Evolutionary conservation across 2,113 vertebrate genomes (phyloP), one percentile per base, ranked within the genome.

Genomic region (Leuciscus idus): DNA sequence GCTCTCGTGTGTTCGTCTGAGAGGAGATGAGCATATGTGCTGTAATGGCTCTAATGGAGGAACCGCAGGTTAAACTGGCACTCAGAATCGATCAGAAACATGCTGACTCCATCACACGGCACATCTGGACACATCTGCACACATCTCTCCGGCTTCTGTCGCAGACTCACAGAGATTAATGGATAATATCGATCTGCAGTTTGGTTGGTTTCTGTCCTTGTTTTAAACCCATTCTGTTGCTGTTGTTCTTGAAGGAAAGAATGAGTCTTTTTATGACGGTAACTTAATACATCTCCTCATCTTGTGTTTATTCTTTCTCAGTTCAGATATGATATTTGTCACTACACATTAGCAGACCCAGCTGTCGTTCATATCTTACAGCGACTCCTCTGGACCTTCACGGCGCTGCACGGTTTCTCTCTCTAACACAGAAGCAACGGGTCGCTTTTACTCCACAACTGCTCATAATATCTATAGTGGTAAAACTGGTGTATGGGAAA

Each of bases 51-150:
- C 33, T 33, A 33, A 33, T 90, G 87, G 86, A 89, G 89, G 85
- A 89, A 89, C 87, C 89, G 89, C 84, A 88, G 87, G 89, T 90
- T 88, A 88, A 88, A 86, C 85, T 84, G 87, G 81, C 80, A 52
- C 85, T 80, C 72, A 84, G 84, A 87, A 89, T 83, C 86, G 68
- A 88, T 91, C 86, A 83, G 75, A 78, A 68, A 30, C 64, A 30
- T 83, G 62, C 86, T 87, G 87, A 81, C 86, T 89, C 87, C 84
- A 86, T 90, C 90, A 90, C 79, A 87, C 70, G 73, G 59, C 86
- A 90, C 89, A 91, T 90, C 90, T 90, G 87, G 84, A 86, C 59
- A 74, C 76, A 73, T 39, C 36, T 39, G 6, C 39, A 43, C 39
- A 43, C 39, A 8, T 23, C 21, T 74, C 21, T 74, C 39, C 13